Base-by-base conservation (phyloP, 2,888 invertebrate genomes). In the Scrobipalpa atriplicella region DNA sequence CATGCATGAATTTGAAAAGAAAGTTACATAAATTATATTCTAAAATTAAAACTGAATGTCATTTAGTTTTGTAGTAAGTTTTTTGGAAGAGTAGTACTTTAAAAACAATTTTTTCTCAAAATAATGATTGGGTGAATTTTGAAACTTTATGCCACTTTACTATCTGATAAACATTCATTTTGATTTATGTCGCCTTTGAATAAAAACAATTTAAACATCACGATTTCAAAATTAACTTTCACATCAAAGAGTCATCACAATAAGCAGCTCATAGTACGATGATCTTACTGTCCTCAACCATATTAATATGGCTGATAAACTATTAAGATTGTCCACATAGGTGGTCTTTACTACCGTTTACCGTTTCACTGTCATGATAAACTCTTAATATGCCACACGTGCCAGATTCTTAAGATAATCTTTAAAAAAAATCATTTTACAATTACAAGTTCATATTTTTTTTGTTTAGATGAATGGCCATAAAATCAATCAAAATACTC, bases 281-380 rank as follows among this genome's bases (percentile, higher is more conserved):
- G 29, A 65, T 16, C 47, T 47, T 47, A 47, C 47, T 36, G 19
- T 51, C 16, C 29, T 36, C 21, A 47, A 16, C 13, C 18, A 63
- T 63, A 63, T 63, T 63, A 36, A 63, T 63, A 52, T 29, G 38
- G 70, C 72, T 79, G 90, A 90, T 90, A 79, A 89, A 90, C 81
- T 66, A 79, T 72, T 66, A 21, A 77, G 90, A 91, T 91, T 80
- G 70, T 71, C 62, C 41, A 71, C 83, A 83, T 83, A 86, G 87
- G 85, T 86, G 89, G 82, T 82, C 82, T 75, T 78, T 80, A 86
- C 85, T 86, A 85, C 86, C 81, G 82, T 82, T 80, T 78, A 78
- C 70, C 73, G 77, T 75, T 72, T 75, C 75, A 69, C 73, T 68
- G 68, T 66, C 38, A 36, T 73, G 80, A 83, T 83, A 80, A 80